Evolutionary conservation across 2,888 invertebrate genomes (phyloP).

Genomic region (Caenorhabditis sp.): DNA sequence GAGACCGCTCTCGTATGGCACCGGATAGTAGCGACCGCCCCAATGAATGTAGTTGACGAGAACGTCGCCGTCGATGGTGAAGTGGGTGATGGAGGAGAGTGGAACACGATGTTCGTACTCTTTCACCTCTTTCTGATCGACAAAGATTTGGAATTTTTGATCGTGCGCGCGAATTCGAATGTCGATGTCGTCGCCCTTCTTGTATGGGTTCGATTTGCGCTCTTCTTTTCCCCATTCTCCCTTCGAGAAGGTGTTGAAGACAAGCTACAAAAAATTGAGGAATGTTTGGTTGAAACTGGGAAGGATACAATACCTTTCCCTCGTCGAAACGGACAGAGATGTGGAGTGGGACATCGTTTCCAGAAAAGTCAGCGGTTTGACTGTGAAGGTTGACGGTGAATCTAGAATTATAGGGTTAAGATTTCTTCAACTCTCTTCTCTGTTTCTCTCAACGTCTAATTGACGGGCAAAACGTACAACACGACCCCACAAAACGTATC

Average conservation of each 20-base stretch:
- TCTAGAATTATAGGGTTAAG: constrained; percentile 32
- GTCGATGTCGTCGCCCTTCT: constrained; percentile 69
- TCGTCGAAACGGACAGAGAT: constrained; percentile 63
- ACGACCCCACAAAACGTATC: too few relatives aligned
- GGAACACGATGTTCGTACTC: constrained; percentile 70
- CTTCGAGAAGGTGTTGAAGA: constrained; percentile 69
- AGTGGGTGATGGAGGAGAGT: constrained; percentile 65
- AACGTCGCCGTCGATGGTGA: constrained; percentile 70
- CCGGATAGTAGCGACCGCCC: constrained; percentile 71
- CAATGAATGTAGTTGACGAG: constrained; percentile 66
- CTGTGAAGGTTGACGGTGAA: constrained; percentile 69
- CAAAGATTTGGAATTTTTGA: constrained; percentile 67
- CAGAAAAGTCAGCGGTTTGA: constrained; percentile 67
- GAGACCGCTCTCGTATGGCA: constrained; percentile 68
- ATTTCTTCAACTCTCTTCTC: too few relatives aligned
- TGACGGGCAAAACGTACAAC: too few relatives aligned
- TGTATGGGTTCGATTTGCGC: constrained; percentile 69
- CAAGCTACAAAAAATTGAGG: constrained; percentile 41
- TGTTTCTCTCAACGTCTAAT: too few relatives aligned
- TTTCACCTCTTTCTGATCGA: constrained; percentile 69
- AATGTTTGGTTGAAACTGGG: not conserved
- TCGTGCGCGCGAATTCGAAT: constrained; percentile 70
- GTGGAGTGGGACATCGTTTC: constrained; percentile 70
- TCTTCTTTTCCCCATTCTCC: constrained; percentile 71
- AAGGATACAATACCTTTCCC: constrained; percentile 42